Evolutionary conservation across 2,888 invertebrate species (phyloP), one percentile per base, ranked within the genome.

Genomic region (Vanessa cardui): DNA sequence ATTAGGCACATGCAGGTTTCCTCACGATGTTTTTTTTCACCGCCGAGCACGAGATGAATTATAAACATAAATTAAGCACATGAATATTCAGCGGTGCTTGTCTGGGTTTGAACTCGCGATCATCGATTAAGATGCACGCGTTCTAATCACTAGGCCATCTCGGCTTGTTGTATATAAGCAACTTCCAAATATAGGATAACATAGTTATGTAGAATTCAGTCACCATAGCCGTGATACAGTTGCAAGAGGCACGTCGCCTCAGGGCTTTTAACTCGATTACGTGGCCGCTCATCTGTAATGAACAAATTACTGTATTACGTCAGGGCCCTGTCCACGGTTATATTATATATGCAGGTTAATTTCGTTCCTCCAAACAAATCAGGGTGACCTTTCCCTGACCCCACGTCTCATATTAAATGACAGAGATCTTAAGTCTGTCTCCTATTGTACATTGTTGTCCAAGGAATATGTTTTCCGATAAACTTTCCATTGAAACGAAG

Each of bases 291-390:
- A 71, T 47, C 72, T 72, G 73, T 50, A 71, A 74, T 71, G 69
- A 75, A 72, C 69, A 69, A 72, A 74, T 75, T 73, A 73, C 72
- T 74, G 69, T 63, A 64, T 68, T 58, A 71, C 60, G 64, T 64
- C 58, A 65, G 63, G 66, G 31, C 5, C 16, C 46, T 45, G 47
- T 47, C 33, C n/a, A 12, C 31, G 39, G 18, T 18, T n/a, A 33
- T 33, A 39, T 49, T 49, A 20, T 49, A 20, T 58, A 8, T 58
- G n/a, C n/a, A 33, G 26, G n/a, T 21, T 8, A 46, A 59, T 45
- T 46, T 59, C 45, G 20, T 45, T 7, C 45, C 12, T 45, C 16
- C 45, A 59, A 26, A 45, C 20, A 45, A 21, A 8, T 26, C 16
- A 16, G 18, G 15, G 45, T 45, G n/a, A 45, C 16, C 39, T 31